Conservation (phyloP, 2,113 vertebrate species). For the Callocephalon fimbriatum region DNA sequence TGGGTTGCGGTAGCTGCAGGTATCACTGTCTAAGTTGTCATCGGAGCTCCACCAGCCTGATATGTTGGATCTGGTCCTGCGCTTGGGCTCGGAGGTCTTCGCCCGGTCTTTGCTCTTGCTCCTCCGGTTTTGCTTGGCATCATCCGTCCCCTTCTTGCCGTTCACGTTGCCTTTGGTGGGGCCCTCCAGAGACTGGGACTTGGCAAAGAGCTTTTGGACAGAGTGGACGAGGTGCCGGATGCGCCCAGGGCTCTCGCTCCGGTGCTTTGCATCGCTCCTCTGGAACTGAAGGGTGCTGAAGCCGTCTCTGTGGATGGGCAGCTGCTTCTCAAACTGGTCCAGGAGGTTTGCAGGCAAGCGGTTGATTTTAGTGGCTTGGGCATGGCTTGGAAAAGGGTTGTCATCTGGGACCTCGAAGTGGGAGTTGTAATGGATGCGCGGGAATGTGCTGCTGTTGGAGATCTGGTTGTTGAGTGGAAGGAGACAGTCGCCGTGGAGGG, state of each 20-base stretch:
- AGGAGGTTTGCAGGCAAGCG: conserved; percentile 90
- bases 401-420: conserved; percentile 94
- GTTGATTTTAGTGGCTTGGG: conserved; percentile 88
- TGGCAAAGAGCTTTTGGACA: conserved; percentile 93
- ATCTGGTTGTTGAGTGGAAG: conserved; percentile 94
- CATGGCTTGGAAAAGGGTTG: conserved; percentile 89
- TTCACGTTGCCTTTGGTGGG: conserved; percentile 89
- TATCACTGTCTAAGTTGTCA: conserved; percentile 87
- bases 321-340: conserved; percentile 97
- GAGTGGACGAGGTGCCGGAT: conserved; percentile 98
- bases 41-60: conserved; percentile 99
- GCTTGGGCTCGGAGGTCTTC: conserved; percentile 90
- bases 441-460: conserved; percentile 96
- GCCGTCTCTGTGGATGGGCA: conserved; percentile 91
- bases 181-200: conserved; percentile 90
- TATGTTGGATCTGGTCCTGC: conserved; percentile 93
- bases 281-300: conserved; percentile 98
- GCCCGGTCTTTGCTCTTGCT: conserved; percentile 97
- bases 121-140: conserved; percentile 87
- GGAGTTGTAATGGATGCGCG: conserved; percentile 96
- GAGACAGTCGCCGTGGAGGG: conserved; percentile 88
- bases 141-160: conserved; percentile 84
- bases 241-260: conserved; percentile 93
- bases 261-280: conserved; percentile 88
- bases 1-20: conserved; percentile 90